Evolutionary conservation across 2,113 vertebrate species (phyloP).

Genomic region (Atrichornis clamosus): DNA sequence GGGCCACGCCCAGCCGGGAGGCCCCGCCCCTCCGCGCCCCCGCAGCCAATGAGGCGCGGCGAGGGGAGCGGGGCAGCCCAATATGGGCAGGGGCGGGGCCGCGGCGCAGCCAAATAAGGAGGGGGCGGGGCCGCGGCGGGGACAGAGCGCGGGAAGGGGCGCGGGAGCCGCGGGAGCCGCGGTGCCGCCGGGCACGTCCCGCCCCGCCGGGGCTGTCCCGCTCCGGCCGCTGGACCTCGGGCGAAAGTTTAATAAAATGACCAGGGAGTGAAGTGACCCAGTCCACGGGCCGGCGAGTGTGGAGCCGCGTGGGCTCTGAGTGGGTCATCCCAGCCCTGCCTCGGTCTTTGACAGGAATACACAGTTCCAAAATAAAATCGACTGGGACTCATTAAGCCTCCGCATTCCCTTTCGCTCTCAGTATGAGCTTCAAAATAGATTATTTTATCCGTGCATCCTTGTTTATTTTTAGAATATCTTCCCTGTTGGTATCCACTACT

Average conservation of each 20-base stretch:
- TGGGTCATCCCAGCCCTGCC: background rate
- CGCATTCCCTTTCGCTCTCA: background rate
- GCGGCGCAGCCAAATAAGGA: background rate
- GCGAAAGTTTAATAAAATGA: rapidly evolving
- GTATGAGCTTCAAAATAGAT: background rate
- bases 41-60: background rate
- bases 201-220: no score
- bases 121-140: background rate
- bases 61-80: background rate
- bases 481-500: background rate
- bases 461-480: background rate
- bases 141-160: background rate
- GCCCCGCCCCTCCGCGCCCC: background rate
- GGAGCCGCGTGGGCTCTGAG: background rate
- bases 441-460: background rate
- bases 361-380: background rate
- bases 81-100: no score
- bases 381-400: background rate
- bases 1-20: background rate
- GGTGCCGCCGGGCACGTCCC: background rate
- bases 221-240: rapidly evolving
- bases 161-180: no score
- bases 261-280: rapidly evolving
- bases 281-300: background rate
- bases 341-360: background rate